phyloP scores from a whole-genome alignment of 2,113 vertebrate genomes.

The Chaetops frenatus region DNA sequence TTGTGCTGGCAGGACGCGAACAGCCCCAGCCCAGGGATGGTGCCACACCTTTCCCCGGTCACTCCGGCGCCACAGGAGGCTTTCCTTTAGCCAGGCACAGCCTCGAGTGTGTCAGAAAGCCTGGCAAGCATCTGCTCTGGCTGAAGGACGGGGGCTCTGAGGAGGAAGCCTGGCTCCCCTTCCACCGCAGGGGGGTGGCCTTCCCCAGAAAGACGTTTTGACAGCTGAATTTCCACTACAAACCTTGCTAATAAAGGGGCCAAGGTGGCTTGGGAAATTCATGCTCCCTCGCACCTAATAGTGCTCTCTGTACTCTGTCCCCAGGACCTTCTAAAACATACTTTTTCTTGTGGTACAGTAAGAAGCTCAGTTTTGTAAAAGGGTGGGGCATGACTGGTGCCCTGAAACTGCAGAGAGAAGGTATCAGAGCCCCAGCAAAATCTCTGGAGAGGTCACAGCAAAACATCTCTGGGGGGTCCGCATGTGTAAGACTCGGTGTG shows the following conservation, averaged over 20 bases:
- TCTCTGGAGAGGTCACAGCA: neutral
- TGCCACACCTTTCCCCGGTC: neutral
- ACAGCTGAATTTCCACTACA: neutral
- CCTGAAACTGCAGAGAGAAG: neutral
- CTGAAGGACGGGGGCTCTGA: neutral
- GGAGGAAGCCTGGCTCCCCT: neutral
- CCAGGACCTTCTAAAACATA: neutral
- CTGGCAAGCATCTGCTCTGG: neutral
- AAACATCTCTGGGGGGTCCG: neutral
- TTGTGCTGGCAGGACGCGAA: neutral
- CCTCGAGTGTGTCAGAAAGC: neutral
- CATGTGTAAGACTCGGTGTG: neutral
- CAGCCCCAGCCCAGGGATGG: no score
- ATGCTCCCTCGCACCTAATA: neutral
- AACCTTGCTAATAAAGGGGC: neutral
- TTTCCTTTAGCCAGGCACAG: neutral
- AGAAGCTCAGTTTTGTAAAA: neutral
- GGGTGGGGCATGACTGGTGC: neutral
- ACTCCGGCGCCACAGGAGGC: accelerated
- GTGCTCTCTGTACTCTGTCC: neutral
- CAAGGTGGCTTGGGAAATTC: neutral
- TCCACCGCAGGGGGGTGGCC: neutral
- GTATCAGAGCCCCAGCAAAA: neutral
- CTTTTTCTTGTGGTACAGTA: neutral
- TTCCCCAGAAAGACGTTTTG: neutral